Conservation (phyloP, 2,888 invertebrate genomes). For the Drosophila borborema region DNA sequence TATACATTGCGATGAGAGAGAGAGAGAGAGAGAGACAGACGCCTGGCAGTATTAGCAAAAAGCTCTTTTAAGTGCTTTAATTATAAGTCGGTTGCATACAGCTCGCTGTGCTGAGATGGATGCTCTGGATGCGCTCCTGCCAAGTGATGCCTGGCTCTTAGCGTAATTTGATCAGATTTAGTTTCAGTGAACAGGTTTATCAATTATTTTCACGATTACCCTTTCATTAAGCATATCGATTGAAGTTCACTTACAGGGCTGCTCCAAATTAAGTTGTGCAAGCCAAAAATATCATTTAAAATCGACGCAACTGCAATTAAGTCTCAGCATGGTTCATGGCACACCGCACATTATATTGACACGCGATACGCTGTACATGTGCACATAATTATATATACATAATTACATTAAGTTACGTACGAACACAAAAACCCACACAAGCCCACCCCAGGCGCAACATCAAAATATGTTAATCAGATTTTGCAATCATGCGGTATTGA, state of each 20-base stretch:
- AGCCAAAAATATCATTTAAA: slow-evolving; percentile 62
- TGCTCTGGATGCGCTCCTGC: neutral
- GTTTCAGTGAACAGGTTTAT: slow-evolving; percentile 34
- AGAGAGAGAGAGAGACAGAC: too few species aligned
- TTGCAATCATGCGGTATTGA: slow-evolving; percentile 70
- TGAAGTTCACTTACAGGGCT: slow-evolving; percentile 23
- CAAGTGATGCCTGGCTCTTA: slow-evolving; percentile 10
- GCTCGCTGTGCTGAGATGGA: neutral
- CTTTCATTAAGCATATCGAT: slow-evolving; percentile 45
- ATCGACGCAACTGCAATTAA: slow-evolving; percentile 61
- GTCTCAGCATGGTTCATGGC: slow-evolving; percentile 43
- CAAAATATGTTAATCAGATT: slow-evolving; percentile 65
- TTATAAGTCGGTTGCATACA: slow-evolving; percentile 29
- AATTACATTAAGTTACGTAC: slow-evolving; percentile 39
- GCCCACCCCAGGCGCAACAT: slow-evolving; percentile 2
- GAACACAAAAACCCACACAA: slow-evolving; percentile 5
- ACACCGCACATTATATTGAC: slow-evolving; percentile 3
- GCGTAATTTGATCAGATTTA: slow-evolving; percentile 28
- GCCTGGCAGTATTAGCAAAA: slow-evolving; percentile 32
- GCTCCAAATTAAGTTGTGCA: slow-evolving; percentile 42
- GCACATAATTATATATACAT: slow-evolving; percentile 17
- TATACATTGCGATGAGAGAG: neutral
- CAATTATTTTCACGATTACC: slow-evolving; percentile 39
- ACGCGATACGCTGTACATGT: slow-evolving; percentile 14
- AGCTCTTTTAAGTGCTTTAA: slow-evolving; percentile 39